A percentile compares a stretch with the other conserved stretches of the same genome.
These are phyloP conservation scores for Dendrolimus pini DNA, from an alignment of 2,888 invertebrate genomes.

Conservation along the genomic window DNA sequence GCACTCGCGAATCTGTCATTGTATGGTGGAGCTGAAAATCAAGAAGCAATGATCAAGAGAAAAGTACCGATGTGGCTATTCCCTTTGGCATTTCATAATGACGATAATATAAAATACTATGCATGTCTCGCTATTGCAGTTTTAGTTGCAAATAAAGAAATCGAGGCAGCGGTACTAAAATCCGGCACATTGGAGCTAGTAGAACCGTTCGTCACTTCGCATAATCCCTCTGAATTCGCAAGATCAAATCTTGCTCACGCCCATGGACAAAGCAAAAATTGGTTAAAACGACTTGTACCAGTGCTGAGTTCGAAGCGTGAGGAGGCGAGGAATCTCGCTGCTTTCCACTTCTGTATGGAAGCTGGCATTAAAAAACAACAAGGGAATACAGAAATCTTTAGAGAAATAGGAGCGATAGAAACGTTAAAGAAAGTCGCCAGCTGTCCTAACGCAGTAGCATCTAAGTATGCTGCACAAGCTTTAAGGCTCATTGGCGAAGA, in stretches of 20 bases:
- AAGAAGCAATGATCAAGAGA: conserved; percentile 96
- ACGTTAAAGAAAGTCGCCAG: conserved; percentile 97
- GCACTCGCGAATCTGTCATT: conserved; percentile 97
- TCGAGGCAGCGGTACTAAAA: conserved; percentile 96
- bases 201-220: conserved; percentile 96
- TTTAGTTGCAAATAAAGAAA: conserved; percentile 97
- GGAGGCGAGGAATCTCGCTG: conserved; percentile 96
- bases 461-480: conserved; percentile 96
- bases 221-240: conserved; percentile 97
- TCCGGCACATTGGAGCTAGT: conserved; percentile 98
- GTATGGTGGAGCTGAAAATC: conserved; percentile 97
- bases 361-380: conserved; percentile 97
- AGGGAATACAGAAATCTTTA: conserved; percentile 92
- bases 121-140: conserved; percentile 98
- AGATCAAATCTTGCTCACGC: conserved; percentile 93
- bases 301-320: conserved; percentile 95
- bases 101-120: conserved; percentile 98
- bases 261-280: conserved; percentile 96
- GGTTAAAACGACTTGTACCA: conserved; percentile 94
- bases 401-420: conserved; percentile 96
- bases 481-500: conserved; percentile 95
- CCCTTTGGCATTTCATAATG: conserved; percentile 96
- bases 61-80: conserved; percentile 98
- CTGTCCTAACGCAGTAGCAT: conserved; percentile 98
- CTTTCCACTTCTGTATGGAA: conserved; percentile 99